Base-by-base conservation (phyloP, 30 jellyfish, hydroid and myxozoan species). In the Aurelia coerulea region DNA sequence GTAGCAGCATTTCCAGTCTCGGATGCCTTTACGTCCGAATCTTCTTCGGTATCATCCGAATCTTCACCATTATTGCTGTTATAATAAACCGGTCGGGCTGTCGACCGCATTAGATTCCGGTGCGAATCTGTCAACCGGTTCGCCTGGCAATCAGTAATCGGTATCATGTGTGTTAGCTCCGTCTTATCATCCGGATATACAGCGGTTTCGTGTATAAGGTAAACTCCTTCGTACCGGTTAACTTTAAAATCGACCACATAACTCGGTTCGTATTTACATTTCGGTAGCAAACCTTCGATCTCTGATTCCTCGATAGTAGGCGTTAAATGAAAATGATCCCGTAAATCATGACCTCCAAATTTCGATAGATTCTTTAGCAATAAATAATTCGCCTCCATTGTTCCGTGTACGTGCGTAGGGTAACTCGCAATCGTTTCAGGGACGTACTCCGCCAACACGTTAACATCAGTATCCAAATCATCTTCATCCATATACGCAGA, bases 171-270 rank as follows among this genome's bases (percentile, higher is more conserved):
- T n/a, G 93, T 75, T 31, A 88, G 67, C 56, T 88, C 97, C 16
- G 98, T 93, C 39, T 75, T 72, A 65, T 93, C 98, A 62, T 82
- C 83, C 73, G 98, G 98, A 77, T 62, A 93, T n/a, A 93, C 89
- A 4, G 98, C 92, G 33, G 93, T 93, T 49, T 93, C 98, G 73
- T 93, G 98, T 16, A 93, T 74, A 19, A 93, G 88, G 12, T 82
- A 68, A 19, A 93, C 98, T 4, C 98, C 98, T 74, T 93, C 97
- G 88, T 93, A 93, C 31, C 98, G 93, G 63, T 78, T 84, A 3
- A 94, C 97, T 34, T 88, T 81, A 59, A 93, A 93, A 59, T 93
- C 94, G 18, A 93, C 96, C 59, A 88, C 33, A 59, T 93, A 93
- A 69, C 97, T 93, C 65, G 98, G 98, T 15, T 78, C 65, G 76